Evolutionary conservation across 2,888 invertebrate genomes (phyloP).

Genomic region (Hemaris fuciformis): DNA sequence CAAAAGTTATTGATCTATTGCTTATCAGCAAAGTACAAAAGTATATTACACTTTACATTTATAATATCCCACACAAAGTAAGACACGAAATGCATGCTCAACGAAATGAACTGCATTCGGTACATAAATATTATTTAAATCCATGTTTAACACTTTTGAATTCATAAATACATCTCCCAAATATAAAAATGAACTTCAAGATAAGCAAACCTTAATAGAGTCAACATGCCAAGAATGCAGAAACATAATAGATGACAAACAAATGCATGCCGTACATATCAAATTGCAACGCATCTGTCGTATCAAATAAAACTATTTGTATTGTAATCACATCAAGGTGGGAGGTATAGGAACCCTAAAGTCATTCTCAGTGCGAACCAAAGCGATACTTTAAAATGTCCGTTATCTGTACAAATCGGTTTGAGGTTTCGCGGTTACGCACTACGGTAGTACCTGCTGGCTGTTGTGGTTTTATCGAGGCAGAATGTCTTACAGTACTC

Average conservation of each 20-base stretch:
- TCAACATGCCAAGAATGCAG: neutral
- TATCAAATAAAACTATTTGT: neutral
- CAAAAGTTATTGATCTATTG: too few relatives aligned
- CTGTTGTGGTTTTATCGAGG: neutral
- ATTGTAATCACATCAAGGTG: neutral
- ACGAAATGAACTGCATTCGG: too few relatives aligned
- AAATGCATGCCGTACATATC: neutral
- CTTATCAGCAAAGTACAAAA: too few relatives aligned
- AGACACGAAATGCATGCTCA: too few relatives aligned
- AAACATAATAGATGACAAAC: neutral
- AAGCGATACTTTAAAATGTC: neutral
- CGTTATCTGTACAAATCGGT: conserved; percentile 6
- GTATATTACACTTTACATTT: too few relatives aligned
- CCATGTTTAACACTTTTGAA: too few relatives aligned
- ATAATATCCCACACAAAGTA: too few relatives aligned
- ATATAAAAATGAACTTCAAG: too few relatives aligned
- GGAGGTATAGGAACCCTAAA: neutral
- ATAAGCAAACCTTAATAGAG: too few relatives aligned
- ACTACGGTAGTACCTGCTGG: neutral
- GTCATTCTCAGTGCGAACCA: neutral
- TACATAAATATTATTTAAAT: too few relatives aligned
- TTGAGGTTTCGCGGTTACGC: conserved; percentile 2
- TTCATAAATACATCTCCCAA: too few relatives aligned
- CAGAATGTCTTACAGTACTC: neutral
- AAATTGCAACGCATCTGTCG: neutral